Conservation (phyloP, 2,113 vertebrate genomes). For the Atherinomorus stipes region DNA sequence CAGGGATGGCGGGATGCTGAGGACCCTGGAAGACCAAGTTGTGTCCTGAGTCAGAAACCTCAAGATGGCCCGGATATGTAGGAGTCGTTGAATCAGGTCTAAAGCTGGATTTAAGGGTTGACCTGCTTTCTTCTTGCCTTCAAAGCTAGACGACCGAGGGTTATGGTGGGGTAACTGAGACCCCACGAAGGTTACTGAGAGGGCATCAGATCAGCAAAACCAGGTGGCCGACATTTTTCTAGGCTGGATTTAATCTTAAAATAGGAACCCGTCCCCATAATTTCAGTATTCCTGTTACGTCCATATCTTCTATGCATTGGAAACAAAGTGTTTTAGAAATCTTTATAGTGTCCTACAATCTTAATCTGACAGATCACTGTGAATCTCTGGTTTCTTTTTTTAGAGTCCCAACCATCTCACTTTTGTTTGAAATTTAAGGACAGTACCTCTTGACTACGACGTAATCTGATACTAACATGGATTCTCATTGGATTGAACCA, state of each 20-base stretch:
- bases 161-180: not conserved
- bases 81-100: conserved; percentile 3
- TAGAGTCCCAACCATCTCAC: too few species aligned
- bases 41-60: not conserved
- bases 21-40: not conserved
- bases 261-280: too few species aligned
- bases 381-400: not conserved
- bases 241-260: not conserved
- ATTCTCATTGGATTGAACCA: not conserved
- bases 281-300: not conserved
- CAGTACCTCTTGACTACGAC: too few species aligned
- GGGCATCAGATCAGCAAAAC: not conserved
- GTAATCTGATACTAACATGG: not conserved
- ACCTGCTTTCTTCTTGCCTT: not conserved
- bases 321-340: not conserved
- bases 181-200: conserved; percentile 27
- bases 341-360: not conserved
- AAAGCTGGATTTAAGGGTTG: not conserved
- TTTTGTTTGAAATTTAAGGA: too few species aligned
- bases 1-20: conserved; percentile 21
- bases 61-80: conserved; percentile 1
- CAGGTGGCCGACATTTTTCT: not conserved
- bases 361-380: not conserved
- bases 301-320: not conserved
- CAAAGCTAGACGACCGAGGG: conserved; percentile 4